A percentile compares a stretch with the other conserved stretches of the same genome.
Conservation (phyloP, 2,113 vertebrate genomes). For the Clupea harengus region DNA sequence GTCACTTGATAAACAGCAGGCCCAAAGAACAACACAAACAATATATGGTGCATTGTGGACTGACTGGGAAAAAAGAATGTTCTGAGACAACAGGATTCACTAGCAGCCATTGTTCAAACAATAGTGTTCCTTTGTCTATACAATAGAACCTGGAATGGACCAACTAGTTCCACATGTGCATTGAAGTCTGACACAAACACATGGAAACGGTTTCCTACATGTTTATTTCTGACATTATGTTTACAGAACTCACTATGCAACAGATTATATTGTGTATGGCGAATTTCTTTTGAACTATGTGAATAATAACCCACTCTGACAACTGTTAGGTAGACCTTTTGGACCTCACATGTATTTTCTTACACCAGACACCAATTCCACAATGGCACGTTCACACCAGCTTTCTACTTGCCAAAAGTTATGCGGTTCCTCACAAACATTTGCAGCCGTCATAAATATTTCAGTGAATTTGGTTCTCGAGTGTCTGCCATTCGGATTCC, state of each 20-base stretch:
- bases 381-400: neutral
- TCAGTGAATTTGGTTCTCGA: neutral
- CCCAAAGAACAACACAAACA: too few species aligned
- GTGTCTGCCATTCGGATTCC: neutral
- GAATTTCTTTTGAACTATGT: neutral
- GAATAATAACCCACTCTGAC: neutral
- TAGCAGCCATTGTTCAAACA: too few species aligned
- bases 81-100: too few species aligned
- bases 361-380: neutral
- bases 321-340: neutral
- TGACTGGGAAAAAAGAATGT: too few species aligned
- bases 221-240: neutral
- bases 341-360: neutral
- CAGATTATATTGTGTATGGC: neutral
- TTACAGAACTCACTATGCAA: neutral
- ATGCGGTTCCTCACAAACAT: neutral
- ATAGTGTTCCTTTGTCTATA: too few species aligned
- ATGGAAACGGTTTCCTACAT: too few species aligned
- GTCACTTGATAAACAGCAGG: too few species aligned
- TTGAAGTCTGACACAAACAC: too few species aligned
- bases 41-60: too few species aligned
- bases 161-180: too few species aligned
- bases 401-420: neutral
- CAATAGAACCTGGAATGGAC: too few species aligned
- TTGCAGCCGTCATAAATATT: conserved; percentile 1